Evolutionary conservation across 2,113 vertebrate species (phyloP).

Genomic region (Benitochromis conjunctus): DNA sequence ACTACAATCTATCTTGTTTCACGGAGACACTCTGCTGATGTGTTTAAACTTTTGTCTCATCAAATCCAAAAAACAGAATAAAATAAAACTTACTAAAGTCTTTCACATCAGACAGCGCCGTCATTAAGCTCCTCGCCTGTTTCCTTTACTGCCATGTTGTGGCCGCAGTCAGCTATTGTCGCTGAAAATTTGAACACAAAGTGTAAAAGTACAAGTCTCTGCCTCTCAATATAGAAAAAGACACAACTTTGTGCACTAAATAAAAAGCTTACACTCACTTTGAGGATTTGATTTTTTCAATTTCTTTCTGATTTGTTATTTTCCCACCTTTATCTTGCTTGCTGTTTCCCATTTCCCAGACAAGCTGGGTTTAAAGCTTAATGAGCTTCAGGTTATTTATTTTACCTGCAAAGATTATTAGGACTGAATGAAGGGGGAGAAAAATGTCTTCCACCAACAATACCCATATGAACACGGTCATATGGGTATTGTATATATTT

Average conservation of each 20-base stretch:
- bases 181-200: background rate
- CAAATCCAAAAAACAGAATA: background rate
- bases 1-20: background rate
- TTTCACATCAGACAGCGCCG: background rate
- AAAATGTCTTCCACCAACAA: background rate
- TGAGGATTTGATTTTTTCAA: background rate
- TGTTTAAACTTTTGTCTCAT: background rate
- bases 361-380: background rate
- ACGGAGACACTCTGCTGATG: background rate
- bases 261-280: rapidly evolving
- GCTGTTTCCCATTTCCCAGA: rapidly evolving
- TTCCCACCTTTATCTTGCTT: rapidly evolving
- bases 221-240: background rate
- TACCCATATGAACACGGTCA: rapidly evolving
- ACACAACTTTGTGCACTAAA: background rate
- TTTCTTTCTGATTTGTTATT: background rate
- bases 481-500: no score
- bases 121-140: rapidly evolving
- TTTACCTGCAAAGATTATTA: background rate
- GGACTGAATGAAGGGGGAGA: background rate
- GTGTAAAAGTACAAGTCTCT: rapidly evolving
- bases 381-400: background rate
- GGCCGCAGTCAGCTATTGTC: background rate
- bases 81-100: background rate
- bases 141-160: background rate